These are phyloP conservation scores for Alaudala cheleensis DNA, from an alignment of 2,113 vertebrate species.

Conservation along the genomic window DNA sequence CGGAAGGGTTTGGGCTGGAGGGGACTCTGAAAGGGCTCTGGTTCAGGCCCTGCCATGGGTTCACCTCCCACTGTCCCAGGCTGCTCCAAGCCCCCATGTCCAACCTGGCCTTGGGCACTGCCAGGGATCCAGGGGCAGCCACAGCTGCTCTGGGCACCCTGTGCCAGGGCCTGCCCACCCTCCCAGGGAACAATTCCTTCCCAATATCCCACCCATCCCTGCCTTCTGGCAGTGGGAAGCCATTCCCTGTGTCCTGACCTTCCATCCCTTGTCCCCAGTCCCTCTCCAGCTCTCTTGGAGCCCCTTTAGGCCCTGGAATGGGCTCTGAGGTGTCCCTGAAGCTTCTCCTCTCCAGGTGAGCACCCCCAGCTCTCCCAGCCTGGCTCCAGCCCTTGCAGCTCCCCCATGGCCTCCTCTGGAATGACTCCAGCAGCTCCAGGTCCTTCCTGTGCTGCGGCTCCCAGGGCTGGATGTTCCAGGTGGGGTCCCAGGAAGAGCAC, in stretches of 20 bases:
- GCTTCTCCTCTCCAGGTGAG: background rate
- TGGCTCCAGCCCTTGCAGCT: background rate
- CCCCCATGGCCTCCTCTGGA: accelerated
- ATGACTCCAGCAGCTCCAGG: background rate
- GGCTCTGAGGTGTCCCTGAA: background rate
- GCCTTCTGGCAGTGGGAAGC: background rate
- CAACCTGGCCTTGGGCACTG: background rate
- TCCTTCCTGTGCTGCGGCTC: background rate
- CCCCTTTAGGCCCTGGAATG: accelerated
- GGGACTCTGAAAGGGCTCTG: background rate
- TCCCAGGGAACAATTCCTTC: background rate
- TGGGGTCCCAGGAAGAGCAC: background rate
- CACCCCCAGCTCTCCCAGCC: background rate
- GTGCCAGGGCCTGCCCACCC: no score
- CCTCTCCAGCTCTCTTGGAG: background rate
- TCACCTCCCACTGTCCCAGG: background rate
- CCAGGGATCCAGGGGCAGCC: background rate
- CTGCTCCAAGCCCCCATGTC: background rate
- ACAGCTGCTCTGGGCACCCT: background rate
- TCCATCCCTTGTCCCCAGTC: background rate
- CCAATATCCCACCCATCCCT: background rate
- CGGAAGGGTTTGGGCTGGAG: background rate
- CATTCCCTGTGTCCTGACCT: background rate
- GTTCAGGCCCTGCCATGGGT: background rate
- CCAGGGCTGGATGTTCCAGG: background rate